Conservation (phyloP, 2,113 vertebrate species). For the Archilochus colubris region DNA sequence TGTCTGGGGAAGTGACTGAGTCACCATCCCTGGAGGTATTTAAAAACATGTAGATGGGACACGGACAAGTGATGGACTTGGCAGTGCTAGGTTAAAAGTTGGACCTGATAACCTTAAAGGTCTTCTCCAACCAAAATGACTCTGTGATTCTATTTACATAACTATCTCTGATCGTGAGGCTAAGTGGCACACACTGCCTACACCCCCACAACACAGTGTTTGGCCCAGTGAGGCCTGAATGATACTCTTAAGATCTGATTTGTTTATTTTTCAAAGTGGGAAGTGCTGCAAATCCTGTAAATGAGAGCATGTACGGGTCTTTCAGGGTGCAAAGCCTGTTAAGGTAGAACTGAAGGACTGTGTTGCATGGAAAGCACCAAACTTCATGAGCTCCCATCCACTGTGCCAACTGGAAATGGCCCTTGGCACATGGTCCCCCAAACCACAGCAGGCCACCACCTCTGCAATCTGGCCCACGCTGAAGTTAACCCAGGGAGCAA, state of each 20-base stretch:
- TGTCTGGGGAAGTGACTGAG: no score
- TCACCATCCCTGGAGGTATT: no score
- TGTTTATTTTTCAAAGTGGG: neutral
- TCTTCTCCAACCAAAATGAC: no score
- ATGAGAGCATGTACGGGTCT: neutral
- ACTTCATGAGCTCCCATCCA: neutral
- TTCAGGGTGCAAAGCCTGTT: neutral
- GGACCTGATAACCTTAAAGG: no score
- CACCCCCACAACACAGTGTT: accelerated
- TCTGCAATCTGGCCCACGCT: neutral
- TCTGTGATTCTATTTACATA: neutral
- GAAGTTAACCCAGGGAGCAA: neutral
- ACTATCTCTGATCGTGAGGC: accelerated
- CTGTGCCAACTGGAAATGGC: accelerated
- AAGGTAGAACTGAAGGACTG: neutral
- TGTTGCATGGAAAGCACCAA: neutral
- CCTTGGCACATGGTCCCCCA: neutral
- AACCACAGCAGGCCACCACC: neutral
- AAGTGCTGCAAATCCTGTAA: neutral
- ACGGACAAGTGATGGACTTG: no score
- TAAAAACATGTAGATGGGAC: no score
- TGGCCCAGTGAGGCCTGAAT: neutral
- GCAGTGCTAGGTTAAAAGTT: no score
- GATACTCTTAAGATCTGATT: neutral
- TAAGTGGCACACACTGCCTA: neutral